Conservation (phyloP, 2,797 vertebrate species). For the Galagoides demidoff region DNA sequence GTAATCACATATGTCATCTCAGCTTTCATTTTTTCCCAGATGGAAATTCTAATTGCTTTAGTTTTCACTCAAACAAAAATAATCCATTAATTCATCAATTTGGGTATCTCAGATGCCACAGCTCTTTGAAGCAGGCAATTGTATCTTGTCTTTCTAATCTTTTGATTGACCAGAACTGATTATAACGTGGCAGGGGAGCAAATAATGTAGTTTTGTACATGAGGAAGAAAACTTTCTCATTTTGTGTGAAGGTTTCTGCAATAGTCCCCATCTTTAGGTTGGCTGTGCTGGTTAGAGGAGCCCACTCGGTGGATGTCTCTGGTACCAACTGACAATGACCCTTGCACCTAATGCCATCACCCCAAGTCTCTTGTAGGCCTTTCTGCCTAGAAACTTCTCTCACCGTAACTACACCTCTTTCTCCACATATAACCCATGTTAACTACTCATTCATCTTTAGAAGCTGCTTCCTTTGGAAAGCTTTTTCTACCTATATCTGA, state of each 20-base stretch:
- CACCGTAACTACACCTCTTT: background rate
- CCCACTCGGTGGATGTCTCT: background rate
- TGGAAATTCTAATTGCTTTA: background rate
- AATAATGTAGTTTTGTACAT: background rate
- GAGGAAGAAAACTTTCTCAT: background rate
- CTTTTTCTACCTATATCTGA: background rate
- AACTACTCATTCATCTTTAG: background rate
- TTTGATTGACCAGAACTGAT: background rate
- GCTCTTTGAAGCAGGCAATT: background rate
- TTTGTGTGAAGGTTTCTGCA: background rate
- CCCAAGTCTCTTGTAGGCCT: background rate
- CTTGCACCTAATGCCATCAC: background rate
- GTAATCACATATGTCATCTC: background rate
- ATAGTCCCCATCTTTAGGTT: background rate
- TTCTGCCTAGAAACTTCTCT: background rate
- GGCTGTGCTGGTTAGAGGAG: background rate
- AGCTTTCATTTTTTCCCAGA: background rate
- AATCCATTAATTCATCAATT: background rate
- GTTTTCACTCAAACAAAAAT: slow-evolving; percentile 1
- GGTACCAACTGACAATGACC: background rate
- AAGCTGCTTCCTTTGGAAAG: background rate
- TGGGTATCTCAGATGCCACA: background rate
- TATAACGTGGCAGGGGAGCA: background rate
- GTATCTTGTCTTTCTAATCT: background rate
- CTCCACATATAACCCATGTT: background rate